Base-by-base conservation (phyloP, 1,140 invertebrate genomes). In the Augochlora pura region DNA sequence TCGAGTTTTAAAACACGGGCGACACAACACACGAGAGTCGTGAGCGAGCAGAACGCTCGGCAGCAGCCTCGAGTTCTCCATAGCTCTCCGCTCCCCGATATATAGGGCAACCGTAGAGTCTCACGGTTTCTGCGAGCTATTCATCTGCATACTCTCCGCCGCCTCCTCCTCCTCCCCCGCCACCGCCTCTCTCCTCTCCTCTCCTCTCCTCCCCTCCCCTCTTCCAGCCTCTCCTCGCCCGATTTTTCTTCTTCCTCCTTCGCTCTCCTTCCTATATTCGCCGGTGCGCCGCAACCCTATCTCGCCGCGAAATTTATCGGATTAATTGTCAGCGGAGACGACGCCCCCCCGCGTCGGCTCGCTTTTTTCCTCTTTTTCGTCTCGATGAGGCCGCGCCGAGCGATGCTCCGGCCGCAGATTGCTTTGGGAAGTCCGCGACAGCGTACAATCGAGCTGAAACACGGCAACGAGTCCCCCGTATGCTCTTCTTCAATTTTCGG, bases 61-160 rank as follows among this genome's bases (percentile, higher is more conserved):
- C 69, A 32, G 64, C 71, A 77, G 73, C 64, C 77, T 63, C 69
- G 77, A 81, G 54, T 73, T 77, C 80, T 82, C 83, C 77, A 57
- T 86, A 69, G 54, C 74, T 72, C 80, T 82, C 70, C 80, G 88
- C 88, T 90, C 87, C 76, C 83, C 90, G 90, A 92, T 92, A 92
- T 92, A 92, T 92, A 92, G 91, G 91, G 91, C 91, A 92, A 91
- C 85, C 84, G 81, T 86, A 88, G 90, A 92, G 89, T 92, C 91
- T 92, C 91, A 92, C 91, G 91, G 90, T 92, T 92, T 92, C 88
- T 90, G 91, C 89, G 88, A 86, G 85, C 91, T 92, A 91, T 91
- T 92, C 90, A 92, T 92, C 91, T 92, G 90, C 90, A 92, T 92
- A 87, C 87, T 70, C 86, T 86, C 80, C 77, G 46, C 68, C 52